Percentiles rank a stretch among this genome's conserved stretches.
These are phyloP conservation scores for Pachycephus smyrnensis DNA, from an alignment of 2,888 invertebrate species.

Conservation along the genomic window DNA sequence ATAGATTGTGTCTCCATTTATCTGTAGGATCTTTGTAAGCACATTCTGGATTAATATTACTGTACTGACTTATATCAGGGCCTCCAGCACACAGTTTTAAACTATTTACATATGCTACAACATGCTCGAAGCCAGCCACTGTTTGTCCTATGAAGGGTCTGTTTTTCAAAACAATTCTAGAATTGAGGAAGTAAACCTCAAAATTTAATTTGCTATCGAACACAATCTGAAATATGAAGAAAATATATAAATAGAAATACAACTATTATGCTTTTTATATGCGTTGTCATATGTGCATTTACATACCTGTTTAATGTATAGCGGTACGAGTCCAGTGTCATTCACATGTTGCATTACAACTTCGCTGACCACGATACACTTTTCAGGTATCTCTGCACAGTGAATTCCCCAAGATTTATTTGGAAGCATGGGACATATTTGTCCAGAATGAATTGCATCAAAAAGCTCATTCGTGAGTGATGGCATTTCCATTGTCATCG, in stretches of 20 bases:
- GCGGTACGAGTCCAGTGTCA: constrained; percentile 31
- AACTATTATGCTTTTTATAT: background rate
- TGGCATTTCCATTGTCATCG: constrained; percentile 4
- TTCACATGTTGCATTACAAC: constrained; percentile 29
- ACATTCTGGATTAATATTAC: constrained; percentile 39
- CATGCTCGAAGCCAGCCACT: constrained; percentile 36
- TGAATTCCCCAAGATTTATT: constrained; percentile 43
- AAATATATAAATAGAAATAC: background rate
- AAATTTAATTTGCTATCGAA: constrained; percentile 41
- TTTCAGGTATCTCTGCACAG: constrained; percentile 34
- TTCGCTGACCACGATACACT: constrained; percentile 39
- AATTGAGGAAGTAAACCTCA: constrained; percentile 37
- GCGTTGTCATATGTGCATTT: background rate
- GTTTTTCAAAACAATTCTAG: constrained; percentile 34
- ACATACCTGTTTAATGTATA: constrained; percentile 41
- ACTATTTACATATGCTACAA: constrained; percentile 35
- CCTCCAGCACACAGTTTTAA: constrained; percentile 43
- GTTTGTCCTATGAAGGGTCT: constrained; percentile 30
- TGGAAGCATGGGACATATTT: constrained; percentile 36
- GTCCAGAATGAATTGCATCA: constrained; percentile 26
- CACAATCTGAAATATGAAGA: constrained; percentile 32
- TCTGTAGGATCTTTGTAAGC: constrained; percentile 42
- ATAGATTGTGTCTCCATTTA: constrained; percentile 46
- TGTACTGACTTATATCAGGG: constrained; percentile 35
- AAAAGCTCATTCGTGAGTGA: background rate